Evolutionary conservation across 2,797 vertebrate genomes (phyloP), one percentile per base, ranked within the genome.

Genomic region (Eurystomus glaucurus): DNA sequence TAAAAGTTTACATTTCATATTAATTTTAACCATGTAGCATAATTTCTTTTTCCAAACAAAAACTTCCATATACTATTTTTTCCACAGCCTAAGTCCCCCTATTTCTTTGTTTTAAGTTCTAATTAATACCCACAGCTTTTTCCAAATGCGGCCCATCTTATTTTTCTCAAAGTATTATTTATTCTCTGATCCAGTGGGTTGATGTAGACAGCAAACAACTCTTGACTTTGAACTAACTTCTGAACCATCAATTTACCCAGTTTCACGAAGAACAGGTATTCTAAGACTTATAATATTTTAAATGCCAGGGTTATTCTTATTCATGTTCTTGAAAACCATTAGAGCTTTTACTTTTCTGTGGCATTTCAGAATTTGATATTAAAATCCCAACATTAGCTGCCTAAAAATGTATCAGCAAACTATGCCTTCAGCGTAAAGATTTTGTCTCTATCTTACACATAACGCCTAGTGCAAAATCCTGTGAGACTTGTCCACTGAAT

Each of bases 41-140:
- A 26, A 88, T 86, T 95, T 78, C 52, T 41, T 93, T 88, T 83
- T 55, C 33, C 14, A 72, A 79, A 85, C 4, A 68, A 79, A 87
- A 71, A 14, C 14, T 70, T 79, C 20, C 31, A 65, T 25, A 28
- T 29, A 65, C 4, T 37, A 33, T 16, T 85, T 75, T 80, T 88
- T 52, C 19, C 22, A 46, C 39, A 74, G 33, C 14, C 35, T 12
- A 62, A 65, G 10, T 45, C 41, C 4, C 6, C 65, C 54, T 66
- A 18, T 52, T 74, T 61, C 77, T 86, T 84, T 77, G 22, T 6
- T 54, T 81, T 77, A 71, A 72, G 22, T 41, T 55, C 28, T 76
- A 71, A 61, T 54, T 88, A 80, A 86, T 52, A 89, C 3, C 11
- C 6, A 9, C 17, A 77, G n/a, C 13, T 75, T 77, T 74, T 85